Evolutionary conservation across 2,888 invertebrate genomes (phyloP).

Genomic region (Acleris literana): DNA sequence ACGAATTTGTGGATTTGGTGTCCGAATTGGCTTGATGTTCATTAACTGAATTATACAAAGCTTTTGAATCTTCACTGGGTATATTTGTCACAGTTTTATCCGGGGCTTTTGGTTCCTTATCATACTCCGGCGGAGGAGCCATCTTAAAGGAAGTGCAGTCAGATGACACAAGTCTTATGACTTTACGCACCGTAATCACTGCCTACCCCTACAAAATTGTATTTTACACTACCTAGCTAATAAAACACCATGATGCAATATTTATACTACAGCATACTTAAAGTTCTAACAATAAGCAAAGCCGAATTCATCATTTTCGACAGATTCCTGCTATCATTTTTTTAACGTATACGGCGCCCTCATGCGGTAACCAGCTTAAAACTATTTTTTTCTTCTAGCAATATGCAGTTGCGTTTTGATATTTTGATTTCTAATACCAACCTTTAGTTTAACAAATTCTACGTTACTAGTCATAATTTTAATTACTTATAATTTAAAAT

Average conservation of each 20-base stretch:
- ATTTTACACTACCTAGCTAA: slow-evolving; percentile 64
- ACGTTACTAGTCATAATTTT: no score
- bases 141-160: slow-evolving; percentile 86
- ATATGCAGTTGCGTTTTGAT: slow-evolving; percentile 9
- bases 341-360: slow-evolving; percentile 44
- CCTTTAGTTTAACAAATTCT: no score
- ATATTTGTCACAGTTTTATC: slow-evolving; percentile 84
- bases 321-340: slow-evolving; percentile 77
- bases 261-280: slow-evolving; percentile 65
- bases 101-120: slow-evolving; percentile 89
- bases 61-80: slow-evolving; percentile 76
- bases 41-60: slow-evolving; percentile 67
- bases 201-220: slow-evolving; percentile 58
- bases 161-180: slow-evolving; percentile 84
- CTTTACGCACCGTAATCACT: slow-evolving; percentile 76
- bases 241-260: slow-evolving; percentile 67
- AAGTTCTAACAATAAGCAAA: slow-evolving; percentile 72
- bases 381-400: slow-evolving; percentile 24
- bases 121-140: slow-evolving; percentile 91
- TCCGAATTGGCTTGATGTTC: slow-evolving; percentile 73
- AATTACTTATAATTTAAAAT: no score
- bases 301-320: slow-evolving; percentile 77
- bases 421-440: neutral
- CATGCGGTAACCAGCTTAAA: slow-evolving; percentile 25
- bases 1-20: slow-evolving; percentile 62